Percentiles rank a stretch among this genome's conserved stretches.
phyloP scores from a whole-genome alignment of 2,888 invertebrate genomes.

The Phortica magna region DNA sequence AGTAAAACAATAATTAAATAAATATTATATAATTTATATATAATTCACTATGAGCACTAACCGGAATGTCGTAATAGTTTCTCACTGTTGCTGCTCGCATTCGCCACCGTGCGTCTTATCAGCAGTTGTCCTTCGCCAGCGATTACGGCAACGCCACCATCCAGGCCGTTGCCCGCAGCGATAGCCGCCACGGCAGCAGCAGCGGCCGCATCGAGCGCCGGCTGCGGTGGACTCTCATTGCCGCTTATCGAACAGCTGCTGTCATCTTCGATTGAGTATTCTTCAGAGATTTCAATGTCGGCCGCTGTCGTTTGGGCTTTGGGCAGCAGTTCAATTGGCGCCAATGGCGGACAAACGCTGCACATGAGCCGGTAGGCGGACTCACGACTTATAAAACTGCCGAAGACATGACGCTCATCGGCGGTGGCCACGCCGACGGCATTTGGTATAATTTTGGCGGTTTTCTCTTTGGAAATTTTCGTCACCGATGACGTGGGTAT shows the following conservation, averaged over 20 bases:
- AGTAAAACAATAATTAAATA: not conserved
- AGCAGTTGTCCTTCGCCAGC: conserved; percentile 56
- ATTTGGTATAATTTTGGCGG: conserved; percentile 95
- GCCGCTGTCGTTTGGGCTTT: conserved; percentile 58
- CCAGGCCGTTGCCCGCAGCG: conserved; percentile 44
- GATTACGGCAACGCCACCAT: conserved; percentile 43
- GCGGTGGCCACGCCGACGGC: conserved; percentile 91
- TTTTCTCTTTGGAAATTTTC: conserved; percentile 94
- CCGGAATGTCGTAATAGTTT: conserved; percentile 62
- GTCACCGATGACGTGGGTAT: conserved; percentile 92
- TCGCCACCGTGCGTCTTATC: conserved; percentile 56
- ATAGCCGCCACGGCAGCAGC: conserved; percentile 50
- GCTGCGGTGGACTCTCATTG: conserved; percentile 78
- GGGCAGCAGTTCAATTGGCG: conserved; percentile 73
- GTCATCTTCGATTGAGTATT: conserved; percentile 79
- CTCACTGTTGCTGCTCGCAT: conserved; percentile 47
- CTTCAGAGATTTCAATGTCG: conserved; percentile 75
- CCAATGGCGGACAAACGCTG: conserved; percentile 86
- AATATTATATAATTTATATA: not conserved
- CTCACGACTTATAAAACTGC: conserved; percentile 92
- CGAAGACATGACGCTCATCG: conserved; percentile 92
- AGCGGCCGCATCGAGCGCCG: conserved; percentile 47
- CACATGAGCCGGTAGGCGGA: conserved; percentile 92
- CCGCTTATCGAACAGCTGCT: conserved; percentile 80
- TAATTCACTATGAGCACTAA: conserved; percentile 39